Evolutionary conservation across 2,888 invertebrate genomes (phyloP), one percentile per base, ranked within the genome.

Genomic region (Tetanocera ferruginea): DNA sequence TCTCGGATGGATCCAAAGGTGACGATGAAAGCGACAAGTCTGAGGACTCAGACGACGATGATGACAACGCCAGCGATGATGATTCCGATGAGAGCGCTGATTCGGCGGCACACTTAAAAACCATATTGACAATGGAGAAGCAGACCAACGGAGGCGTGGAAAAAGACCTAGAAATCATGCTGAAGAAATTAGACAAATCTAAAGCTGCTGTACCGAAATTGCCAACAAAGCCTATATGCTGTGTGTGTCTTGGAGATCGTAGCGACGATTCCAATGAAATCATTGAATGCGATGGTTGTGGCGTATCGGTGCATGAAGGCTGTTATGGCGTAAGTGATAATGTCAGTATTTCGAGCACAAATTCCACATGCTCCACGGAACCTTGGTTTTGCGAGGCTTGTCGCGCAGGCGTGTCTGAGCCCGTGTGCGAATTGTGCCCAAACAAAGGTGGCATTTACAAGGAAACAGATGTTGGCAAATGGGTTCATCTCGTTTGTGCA

Each of bases 311-410:
- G 4, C 98, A 98, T 90, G 98, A 98, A 93, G 97, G 96, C 81
- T 98, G 98, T 87, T 98, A 98, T 90, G 98, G 98, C 6, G 95
- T 98, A 55, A 96, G 96, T 64, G 98, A 98, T 88, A 94, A 95
- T 64, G 95, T 95, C 57, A 97, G 97, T 90, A 93, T 97, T 80
- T 96, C 96, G 5, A 98, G 98, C 87, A 97, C 97, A 34, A 96
- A 96, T 81, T 98, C 98, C 17, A 94, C 97, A 0, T 97, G 97
- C 76, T 97, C 98, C 37, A 98, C 98, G 0, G 98, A 99, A 82
- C 98, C 98, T 0, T 99, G 99, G 99, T 99, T 99, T 90, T 99
- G 99, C 91, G 99, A 99, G 89, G 97, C 98, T 5, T 99, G 99
- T 87, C 95, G 96, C 84, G 97, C 97, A 25, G 97, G 97, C 0